Evolutionary conservation across 2,797 vertebrate genomes (phyloP).

Genomic region (Lutjanus argentimaculatus): DNA sequence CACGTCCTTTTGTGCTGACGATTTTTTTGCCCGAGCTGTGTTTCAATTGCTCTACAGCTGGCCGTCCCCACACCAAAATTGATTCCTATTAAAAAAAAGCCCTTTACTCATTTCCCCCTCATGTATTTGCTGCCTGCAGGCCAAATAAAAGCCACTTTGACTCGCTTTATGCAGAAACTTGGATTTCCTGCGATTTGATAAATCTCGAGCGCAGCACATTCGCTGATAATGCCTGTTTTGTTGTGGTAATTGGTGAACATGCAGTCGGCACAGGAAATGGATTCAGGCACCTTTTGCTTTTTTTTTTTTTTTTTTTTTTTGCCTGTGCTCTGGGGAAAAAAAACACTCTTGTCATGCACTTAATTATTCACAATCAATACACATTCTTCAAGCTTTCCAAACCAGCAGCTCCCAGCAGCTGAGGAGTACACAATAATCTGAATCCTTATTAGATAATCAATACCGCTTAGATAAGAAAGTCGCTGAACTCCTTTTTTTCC

Average conservation of each 20-base stretch:
- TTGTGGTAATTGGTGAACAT: constrained; percentile 43
- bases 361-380: constrained; percentile 68
- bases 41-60: constrained; percentile 63
- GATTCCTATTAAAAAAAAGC: constrained; percentile 64
- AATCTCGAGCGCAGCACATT: constrained; percentile 23
- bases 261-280: constrained; percentile 31
- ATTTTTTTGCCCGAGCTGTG: constrained; percentile 64
- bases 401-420: constrained; percentile 37
- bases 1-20: constrained; percentile 73
- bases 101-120: constrained; percentile 38
- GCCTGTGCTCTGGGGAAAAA: constrained; percentile 25
- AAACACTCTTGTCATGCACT: constrained; percentile 13
- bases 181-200: constrained; percentile 43
- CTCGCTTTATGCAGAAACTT: constrained; percentile 39
- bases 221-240: constrained; percentile 36
- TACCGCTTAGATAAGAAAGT: constrained; percentile 58
- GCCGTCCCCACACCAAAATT: constrained; percentile 62
- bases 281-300: constrained; percentile 22
- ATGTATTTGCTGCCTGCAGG: constrained; percentile 36
- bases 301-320: constrained; percentile 1
- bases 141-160: constrained; percentile 49
- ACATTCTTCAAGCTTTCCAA: constrained; percentile 41
- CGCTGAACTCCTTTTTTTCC: constrained; percentile 19
- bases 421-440: constrained; percentile 48
- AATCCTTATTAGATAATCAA: constrained; percentile 59